A percentile compares a stretch with the other conserved stretches of the same genome.
These are phyloP conservation scores for Lissonota sp. DNA, from an alignment of 2,888 invertebrate species.

Conservation along the genomic window DNA sequence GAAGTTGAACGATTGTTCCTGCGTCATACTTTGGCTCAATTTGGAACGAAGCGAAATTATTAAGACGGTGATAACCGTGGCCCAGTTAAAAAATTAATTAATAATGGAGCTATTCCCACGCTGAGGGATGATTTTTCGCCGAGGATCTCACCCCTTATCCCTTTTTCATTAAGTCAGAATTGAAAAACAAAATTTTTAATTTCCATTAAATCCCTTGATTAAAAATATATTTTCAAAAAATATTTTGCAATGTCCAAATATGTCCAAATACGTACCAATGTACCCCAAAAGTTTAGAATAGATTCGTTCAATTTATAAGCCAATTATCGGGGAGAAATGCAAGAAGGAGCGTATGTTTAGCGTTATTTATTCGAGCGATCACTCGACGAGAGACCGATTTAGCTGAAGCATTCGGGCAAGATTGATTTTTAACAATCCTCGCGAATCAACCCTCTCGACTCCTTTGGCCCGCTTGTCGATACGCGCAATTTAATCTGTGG, in stretches of 20 bases:
- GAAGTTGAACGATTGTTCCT: slow-evolving; percentile 20
- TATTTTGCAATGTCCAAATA: no score
- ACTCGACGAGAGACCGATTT: neutral
- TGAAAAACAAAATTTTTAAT: no score
- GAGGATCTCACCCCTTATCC: no score
- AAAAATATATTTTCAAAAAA: no score
- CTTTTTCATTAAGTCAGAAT: no score
- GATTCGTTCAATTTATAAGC: slow-evolving; percentile 50
- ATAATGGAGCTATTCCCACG: no score
- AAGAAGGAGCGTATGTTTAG: slow-evolving; percentile 43
- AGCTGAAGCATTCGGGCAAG: slow-evolving; percentile 15
- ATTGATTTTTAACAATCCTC: slow-evolving; percentile 47
- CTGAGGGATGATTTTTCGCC: no score
- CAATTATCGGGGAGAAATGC: slow-evolving; percentile 63
- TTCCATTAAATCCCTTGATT: no score
- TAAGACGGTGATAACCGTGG: slow-evolving; percentile 40
- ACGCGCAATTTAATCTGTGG: slow-evolving; percentile 54
- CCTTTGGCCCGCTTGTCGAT: neutral
- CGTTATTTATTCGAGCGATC: slow-evolving; percentile 36
- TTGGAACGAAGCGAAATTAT: slow-evolving; percentile 41
- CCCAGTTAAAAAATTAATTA: slow-evolving; percentile 30
- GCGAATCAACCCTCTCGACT: no score
- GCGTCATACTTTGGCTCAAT: slow-evolving; percentile 42
- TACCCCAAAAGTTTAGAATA: no score
- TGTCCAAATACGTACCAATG: no score